Evolutionary conservation across 2,888 invertebrate genomes (phyloP).

Genomic region (Drymonia ruficornis): DNA sequence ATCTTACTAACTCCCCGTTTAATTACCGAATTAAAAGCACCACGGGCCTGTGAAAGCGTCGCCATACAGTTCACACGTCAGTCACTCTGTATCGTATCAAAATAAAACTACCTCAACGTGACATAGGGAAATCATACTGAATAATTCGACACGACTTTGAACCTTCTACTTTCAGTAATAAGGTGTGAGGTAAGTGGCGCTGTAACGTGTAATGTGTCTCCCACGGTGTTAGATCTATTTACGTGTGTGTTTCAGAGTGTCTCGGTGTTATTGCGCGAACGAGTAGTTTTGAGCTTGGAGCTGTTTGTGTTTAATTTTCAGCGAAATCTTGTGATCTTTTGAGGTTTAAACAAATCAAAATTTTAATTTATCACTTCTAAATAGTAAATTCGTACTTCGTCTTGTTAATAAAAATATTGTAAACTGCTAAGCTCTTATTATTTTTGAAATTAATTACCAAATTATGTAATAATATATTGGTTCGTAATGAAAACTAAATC

Average conservation of each 20-base stretch:
- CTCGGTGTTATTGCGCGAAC: constrained; percentile 26
- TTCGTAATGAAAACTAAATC: too few relatives aligned
- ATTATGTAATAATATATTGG: too few relatives aligned
- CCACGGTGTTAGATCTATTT: constrained; percentile 64
- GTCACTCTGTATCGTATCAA: constrained; percentile 65
- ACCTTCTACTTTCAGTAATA: constrained; percentile 36
- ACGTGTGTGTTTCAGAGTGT: constrained; percentile 44
- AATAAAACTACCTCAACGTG: constrained; percentile 62
- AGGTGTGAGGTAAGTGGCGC: constrained; percentile 27
- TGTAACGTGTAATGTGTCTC: constrained; percentile 48
- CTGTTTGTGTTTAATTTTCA: constrained; percentile 6
- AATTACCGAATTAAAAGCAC: constrained; percentile 46
- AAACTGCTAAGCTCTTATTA: neutral
- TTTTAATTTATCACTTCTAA: neutral
- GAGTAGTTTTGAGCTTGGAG: constrained; percentile 17
- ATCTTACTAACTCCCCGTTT: constrained; percentile 41
- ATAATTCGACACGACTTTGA: constrained; percentile 22
- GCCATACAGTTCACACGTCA: constrained; percentile 73
- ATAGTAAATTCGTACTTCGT: neutral
- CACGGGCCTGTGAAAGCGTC: constrained; percentile 68
- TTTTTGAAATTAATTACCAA: too few relatives aligned
- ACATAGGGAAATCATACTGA: constrained; percentile 36
- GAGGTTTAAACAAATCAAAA: neutral
- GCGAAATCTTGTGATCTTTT: neutral
- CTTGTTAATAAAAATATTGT: neutral